Base-by-base conservation (phyloP, 1,140 invertebrate genomes). In the Bombus waltoni region DNA sequence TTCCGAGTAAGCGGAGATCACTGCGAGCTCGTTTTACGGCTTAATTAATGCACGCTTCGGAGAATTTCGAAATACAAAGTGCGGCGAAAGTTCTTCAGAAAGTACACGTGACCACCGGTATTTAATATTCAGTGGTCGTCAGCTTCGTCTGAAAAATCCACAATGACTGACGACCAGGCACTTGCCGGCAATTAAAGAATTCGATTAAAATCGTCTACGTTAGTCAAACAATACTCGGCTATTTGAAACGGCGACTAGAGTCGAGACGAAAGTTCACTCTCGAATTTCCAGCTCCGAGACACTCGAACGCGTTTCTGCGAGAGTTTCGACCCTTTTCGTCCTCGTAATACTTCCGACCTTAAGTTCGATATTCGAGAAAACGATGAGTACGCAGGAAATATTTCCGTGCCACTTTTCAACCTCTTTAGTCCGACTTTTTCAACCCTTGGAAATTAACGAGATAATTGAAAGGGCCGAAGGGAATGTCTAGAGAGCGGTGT, bases 181-280 rank as follows among this genome's bases (percentile, higher is more conserved):
- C 53, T 73, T 28, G 6, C 2, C n/a, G 40, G 38, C 59, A 65
- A 44, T 66, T 44, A 57, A 79, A 66, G 11, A 44, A 62, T 44
- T 66, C 79, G 65, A 81, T 72, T 72, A 53, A 81, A 81, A 66
- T 79, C 22, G 42, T 66, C 77, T 15, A n/a, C 59, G 28, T 66
- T 40, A 22, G 18, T 44, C 62, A 79, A 79, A 79, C 77, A 79
- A 32, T 66, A 25, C 40, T 9, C 11, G 22, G 3, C 5, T 38
- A 38, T 65, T 28, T 2, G 22, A 28, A 47, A 25, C 28, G 47
- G 13, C 42, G 42, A 5, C 28, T 25, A 9, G 10, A 74, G n/a
- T 71, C 9, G 47, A 28, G 10, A 10, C 40, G n/a, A n/a, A 82
- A 82, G 40, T 71, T 84, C 38, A 10, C 59, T 18, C 25, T 32